Evolutionary conservation across 2,888 invertebrate genomes (phyloP).

Genomic region (Rotaria sp.): DNA sequence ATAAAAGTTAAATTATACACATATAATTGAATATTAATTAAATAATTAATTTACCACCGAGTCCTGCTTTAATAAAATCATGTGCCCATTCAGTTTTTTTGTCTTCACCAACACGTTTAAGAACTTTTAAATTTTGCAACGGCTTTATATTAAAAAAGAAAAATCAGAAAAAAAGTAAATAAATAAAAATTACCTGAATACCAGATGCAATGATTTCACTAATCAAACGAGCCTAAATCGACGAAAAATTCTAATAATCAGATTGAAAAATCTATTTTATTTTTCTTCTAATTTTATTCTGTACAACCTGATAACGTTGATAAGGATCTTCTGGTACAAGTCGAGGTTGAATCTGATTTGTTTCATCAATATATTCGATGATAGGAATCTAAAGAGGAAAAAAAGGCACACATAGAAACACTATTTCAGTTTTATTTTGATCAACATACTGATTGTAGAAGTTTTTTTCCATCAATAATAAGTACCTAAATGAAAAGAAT

Average conservation of each 20-base stretch:
- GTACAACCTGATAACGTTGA: neutral
- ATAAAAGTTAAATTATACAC: neutral
- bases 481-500: neutral
- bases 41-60: constrained; percentile 59
- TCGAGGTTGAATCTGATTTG: neutral
- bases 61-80: constrained; percentile 81
- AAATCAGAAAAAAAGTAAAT: neutral
- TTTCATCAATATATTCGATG: constrained; percentile 19
- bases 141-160: constrained; percentile 58
- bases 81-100: constrained; percentile 80
- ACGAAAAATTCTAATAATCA: too few relatives aligned
- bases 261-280: neutral
- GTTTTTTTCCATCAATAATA: neutral
- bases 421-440: neutral
- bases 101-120: constrained; percentile 62
- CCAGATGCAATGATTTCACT: neutral
- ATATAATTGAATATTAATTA: constrained; percentile 60
- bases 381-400: neutral
- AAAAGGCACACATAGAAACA: neutral
- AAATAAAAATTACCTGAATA: neutral
- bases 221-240: neutral
- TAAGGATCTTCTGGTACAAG: neutral
- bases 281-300: neutral
- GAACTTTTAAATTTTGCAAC: constrained; percentile 78
- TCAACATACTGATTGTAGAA: neutral